phyloP scores from a whole-genome alignment of 2,113 vertebrate genomes.

The Cinclus cinclus region DNA sequence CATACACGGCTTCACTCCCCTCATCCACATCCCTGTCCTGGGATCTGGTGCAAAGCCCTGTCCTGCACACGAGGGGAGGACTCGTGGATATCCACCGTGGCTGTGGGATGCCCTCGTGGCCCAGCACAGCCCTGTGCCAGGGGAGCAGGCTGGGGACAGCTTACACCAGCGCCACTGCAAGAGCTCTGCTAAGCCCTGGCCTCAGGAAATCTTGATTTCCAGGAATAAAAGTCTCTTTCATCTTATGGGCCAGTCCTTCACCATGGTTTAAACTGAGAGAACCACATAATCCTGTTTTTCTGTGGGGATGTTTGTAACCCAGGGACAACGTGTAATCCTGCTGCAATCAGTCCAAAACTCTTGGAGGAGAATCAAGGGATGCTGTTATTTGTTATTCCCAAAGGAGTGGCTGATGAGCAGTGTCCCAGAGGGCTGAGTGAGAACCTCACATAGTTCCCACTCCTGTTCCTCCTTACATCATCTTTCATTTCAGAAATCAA shows the following conservation, averaged over 20 bases:
- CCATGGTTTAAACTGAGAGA: not conserved
- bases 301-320: not conserved
- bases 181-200: not conserved
- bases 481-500: not conserved
- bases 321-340: not conserved
- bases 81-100: fast-evolving
- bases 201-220: slow-evolving; percentile 3
- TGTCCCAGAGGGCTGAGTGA: not conserved
- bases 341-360: not conserved
- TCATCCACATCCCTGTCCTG: no score
- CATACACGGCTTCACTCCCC: no score
- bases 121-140: not conserved
- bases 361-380: not conserved
- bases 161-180: not conserved
- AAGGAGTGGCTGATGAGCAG: not conserved
- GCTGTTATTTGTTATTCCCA: slow-evolving; percentile 21
- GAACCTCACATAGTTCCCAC: not conserved
- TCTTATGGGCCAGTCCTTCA: not conserved
- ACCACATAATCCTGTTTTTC: slow-evolving; percentile 53
- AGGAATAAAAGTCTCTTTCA: slow-evolving; percentile 41
- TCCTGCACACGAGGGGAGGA: fast-evolving
- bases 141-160: not conserved
- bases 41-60: not conserved
- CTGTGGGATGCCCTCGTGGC: not conserved
- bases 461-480: not conserved